Conservation (phyloP, 2,888 invertebrate genomes). For the Pseudoips prasinana region DNA sequence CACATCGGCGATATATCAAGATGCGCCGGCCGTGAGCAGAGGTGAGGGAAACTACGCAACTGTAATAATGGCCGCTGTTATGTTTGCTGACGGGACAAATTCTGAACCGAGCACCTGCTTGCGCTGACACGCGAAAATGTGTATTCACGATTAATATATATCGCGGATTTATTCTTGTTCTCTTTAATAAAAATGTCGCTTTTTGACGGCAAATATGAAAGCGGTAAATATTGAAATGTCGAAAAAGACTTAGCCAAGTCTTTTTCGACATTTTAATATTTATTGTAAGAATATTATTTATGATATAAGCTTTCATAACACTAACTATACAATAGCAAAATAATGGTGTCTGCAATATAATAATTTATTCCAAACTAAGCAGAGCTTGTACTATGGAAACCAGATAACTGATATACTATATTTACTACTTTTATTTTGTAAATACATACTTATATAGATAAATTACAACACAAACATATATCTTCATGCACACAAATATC, state of each 20-base stretch:
- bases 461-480: too few relatives aligned
- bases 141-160: conserved; percentile 39
- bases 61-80: conserved; percentile 61
- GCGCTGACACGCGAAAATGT: conserved; percentile 53
- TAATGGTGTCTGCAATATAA: not conserved
- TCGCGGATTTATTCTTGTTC: conserved; percentile 44
- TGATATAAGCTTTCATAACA: too few relatives aligned
- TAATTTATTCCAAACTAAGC: not conserved
- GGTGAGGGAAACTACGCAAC: conserved; percentile 37
- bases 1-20: conserved; percentile 68
- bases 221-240: conserved; percentile 10
- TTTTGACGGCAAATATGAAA: conserved; percentile 31
- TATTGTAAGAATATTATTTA: too few relatives aligned
- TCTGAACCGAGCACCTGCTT: conserved; percentile 65
- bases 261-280: conserved; percentile 8
- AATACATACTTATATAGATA: too few relatives aligned
- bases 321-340: too few relatives aligned
- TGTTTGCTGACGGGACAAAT: conserved; percentile 66
- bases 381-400: too few relatives aligned
- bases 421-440: too few relatives aligned
- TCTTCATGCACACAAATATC: not conserved
- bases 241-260: not conserved
- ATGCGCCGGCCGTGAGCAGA: conserved; percentile 41
- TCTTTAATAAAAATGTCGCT: conserved; percentile 48
- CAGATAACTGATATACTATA: too few relatives aligned